A percentile compares a stretch with the other conserved stretches of the same genome.
phyloP scores from a whole-genome alignment of 1,140 invertebrate species.

The Drosophila seguyi region DNA sequence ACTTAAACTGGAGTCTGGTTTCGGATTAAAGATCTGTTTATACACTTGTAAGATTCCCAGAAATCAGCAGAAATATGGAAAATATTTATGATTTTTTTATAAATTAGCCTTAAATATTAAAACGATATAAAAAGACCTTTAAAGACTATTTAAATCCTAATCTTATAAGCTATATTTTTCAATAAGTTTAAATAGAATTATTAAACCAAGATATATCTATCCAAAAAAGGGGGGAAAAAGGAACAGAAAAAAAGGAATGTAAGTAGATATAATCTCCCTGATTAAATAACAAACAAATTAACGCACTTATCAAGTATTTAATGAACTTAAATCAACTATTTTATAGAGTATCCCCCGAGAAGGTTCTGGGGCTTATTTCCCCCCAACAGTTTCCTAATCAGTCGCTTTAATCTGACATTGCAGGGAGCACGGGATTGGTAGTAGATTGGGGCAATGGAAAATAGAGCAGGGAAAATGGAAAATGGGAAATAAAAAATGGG shows the following conservation, averaged over 20 bases:
- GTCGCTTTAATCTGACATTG: slow-evolving; percentile 9
- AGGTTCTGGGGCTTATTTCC: neutral
- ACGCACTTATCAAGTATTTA: neutral
- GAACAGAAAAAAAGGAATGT: too few species aligned
- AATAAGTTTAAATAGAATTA: too few species aligned
- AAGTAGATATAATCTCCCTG: too few species aligned
- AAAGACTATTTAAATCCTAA: too few species aligned
- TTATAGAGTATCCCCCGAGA: neutral
- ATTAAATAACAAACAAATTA: neutral
- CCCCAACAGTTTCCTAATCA: slow-evolving; percentile 5
- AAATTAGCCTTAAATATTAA: too few species aligned
- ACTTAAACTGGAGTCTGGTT: neutral
- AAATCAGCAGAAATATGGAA: neutral
- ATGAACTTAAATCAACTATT: too few species aligned
- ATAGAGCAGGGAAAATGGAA: neutral
- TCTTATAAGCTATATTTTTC: too few species aligned
- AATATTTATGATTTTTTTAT: neutral
- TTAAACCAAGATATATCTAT: too few species aligned
- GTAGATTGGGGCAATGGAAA: neutral
- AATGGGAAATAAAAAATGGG: neutral
- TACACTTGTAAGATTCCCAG: neutral
- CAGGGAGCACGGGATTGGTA: too few species aligned
- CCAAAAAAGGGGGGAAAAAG: too few species aligned
- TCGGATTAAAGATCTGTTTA: neutral
- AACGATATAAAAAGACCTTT: too few species aligned